A percentile compares a stretch with the other conserved stretches of the same genome.
phyloP scores from a whole-genome alignment of 2,888 invertebrate species.

The Blastobasis lacticolella region DNA sequence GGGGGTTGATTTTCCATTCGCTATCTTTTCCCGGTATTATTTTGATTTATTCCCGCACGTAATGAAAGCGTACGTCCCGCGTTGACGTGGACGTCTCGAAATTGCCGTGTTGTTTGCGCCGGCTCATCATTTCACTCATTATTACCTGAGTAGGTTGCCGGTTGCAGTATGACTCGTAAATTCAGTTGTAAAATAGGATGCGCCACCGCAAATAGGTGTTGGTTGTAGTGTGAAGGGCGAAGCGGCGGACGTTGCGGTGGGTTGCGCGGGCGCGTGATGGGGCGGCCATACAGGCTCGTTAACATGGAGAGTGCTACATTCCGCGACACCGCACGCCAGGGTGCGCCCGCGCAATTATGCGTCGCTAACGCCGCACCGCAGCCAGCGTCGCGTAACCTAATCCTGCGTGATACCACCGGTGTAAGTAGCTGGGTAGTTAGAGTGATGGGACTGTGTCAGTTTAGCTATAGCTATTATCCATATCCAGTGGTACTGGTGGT shows the following conservation, averaged over 20 bases:
- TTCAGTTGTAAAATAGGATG: constrained; percentile 46
- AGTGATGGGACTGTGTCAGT: too few species aligned
- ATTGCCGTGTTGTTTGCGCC: constrained; percentile 32
- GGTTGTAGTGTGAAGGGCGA: constrained; percentile 38
- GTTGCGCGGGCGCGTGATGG: constrained; percentile 9
- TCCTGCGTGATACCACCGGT: neutral
- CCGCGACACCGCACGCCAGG: constrained; percentile 57
- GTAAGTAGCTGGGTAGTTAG: too few species aligned
- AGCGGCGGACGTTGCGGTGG: constrained; percentile 52
- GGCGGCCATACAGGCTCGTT: neutral
- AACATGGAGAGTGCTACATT: constrained; percentile 57
- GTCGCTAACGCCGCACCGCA: constrained; percentile 11
- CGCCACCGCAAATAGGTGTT: constrained; percentile 58
- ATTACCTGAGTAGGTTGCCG: constrained; percentile 34
- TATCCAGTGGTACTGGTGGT: too few species aligned
- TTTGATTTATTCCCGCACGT: constrained; percentile 68
- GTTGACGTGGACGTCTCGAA: constrained; percentile 55
- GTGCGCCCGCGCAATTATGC: constrained; percentile 50
- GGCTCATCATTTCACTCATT: constrained; percentile 19
- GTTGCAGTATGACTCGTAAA: constrained; percentile 35
- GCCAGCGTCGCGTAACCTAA: neutral
- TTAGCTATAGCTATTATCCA: too few species aligned
- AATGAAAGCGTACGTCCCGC: constrained; percentile 68
- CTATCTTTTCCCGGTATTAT: constrained; percentile 69
- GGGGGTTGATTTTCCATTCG: constrained; percentile 68